A percentile compares a stretch with the other conserved stretches of the same genome.
These are phyloP conservation scores for Zaprionus inermis DNA, from an alignment of 1,140 invertebrate species.

Conservation along the genomic window DNA sequence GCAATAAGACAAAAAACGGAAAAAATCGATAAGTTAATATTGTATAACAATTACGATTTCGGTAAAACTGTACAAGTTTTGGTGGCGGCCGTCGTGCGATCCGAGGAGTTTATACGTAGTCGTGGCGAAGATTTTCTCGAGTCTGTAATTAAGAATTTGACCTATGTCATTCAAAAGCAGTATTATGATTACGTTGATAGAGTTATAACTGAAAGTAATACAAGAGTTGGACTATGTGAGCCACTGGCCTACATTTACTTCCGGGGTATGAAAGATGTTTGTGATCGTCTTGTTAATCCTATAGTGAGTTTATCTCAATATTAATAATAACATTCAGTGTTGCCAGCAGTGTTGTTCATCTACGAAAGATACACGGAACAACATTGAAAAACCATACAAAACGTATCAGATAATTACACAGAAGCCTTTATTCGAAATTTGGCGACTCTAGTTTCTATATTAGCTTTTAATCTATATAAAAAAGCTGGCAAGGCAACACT, in stretches of 20 bases:
- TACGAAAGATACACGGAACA: too few relatives aligned
- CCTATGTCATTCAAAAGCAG: slow-evolving; percentile 63
- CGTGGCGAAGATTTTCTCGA: slow-evolving; percentile 88
- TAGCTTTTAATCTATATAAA: too few relatives aligned
- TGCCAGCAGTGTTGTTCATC: too few relatives aligned
- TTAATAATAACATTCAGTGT: too few relatives aligned
- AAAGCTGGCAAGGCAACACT: too few relatives aligned
- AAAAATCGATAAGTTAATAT: slow-evolving; percentile 87
- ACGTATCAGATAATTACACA: too few relatives aligned
- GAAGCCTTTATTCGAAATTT: too few relatives aligned
- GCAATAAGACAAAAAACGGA: slow-evolving; percentile 84
- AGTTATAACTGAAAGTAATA: neutral
- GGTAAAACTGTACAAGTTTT: slow-evolving; percentile 88
- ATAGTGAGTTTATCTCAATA: slow-evolving; percentile 18
- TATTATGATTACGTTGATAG: neutral
- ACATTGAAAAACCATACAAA: too few relatives aligned
- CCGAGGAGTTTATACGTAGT: slow-evolving; percentile 88
- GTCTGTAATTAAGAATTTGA: slow-evolving; percentile 84
- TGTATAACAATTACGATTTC: slow-evolving; percentile 89
- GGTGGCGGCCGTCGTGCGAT: slow-evolving; percentile 87
- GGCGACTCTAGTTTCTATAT: too few relatives aligned
- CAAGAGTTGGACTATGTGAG: slow-evolving; percentile 4
- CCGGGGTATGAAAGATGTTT: neutral
- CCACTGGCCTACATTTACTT: slow-evolving; percentile 9
- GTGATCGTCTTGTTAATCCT: slow-evolving; percentile 16